Evolutionary conservation across 2,888 invertebrate species (phyloP).

Genomic region (Octodonta nipae): DNA sequence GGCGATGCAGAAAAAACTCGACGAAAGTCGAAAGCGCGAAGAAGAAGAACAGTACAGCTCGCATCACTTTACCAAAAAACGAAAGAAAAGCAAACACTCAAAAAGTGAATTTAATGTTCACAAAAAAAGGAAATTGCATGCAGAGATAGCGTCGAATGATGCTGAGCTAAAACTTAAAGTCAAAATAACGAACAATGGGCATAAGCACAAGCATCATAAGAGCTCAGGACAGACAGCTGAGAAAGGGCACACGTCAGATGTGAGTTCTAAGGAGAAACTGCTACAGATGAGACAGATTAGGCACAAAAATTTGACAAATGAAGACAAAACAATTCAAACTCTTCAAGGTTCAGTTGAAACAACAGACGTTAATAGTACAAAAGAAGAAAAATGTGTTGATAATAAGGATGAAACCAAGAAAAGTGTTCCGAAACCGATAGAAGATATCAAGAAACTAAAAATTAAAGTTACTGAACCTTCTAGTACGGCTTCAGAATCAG

Average conservation of each 20-base stretch:
- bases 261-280: conserved; percentile 32
- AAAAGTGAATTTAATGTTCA: conserved; percentile 35
- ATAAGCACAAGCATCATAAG: conserved; percentile 34
- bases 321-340: conserved; percentile 23
- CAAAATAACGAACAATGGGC: conserved; percentile 37
- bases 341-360: conserved; percentile 17
- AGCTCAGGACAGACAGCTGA: conserved; percentile 14
- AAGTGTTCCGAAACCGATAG: conserved; percentile 3
- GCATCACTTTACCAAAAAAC: conserved; percentile 37
- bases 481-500: conserved; percentile 13
- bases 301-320: conserved; percentile 27
- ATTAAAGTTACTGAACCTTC: conserved; percentile 15
- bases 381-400: conserved; percentile 6
- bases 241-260: conserved; percentile 13
- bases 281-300: conserved; percentile 35
- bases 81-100: conserved; percentile 44
- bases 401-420: conserved; percentile 7
- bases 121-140: conserved; percentile 43
- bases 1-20: conserved; percentile 32
- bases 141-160: conserved; percentile 39
- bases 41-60: conserved; percentile 17
- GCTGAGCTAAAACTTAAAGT: conserved; percentile 42
- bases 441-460: conserved; percentile 13
- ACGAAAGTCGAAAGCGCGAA: conserved; percentile 23
- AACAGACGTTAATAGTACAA: conserved; percentile 4